Evolutionary conservation across 2,888 invertebrate genomes (phyloP).

Genomic region (Lochmaea capreae): DNA sequence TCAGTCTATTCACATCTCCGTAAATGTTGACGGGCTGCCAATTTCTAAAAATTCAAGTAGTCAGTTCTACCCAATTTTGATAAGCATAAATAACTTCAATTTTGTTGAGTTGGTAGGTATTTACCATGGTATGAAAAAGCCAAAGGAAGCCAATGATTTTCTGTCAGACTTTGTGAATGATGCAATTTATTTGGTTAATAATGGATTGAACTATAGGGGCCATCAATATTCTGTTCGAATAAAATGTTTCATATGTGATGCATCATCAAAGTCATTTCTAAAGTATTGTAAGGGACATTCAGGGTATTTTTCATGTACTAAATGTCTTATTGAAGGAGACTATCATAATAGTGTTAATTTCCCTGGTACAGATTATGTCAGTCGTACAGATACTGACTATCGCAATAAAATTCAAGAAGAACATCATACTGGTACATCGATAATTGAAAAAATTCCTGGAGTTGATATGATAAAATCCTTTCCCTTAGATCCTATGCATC

Average conservation of each 20-base stretch:
- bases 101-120: slow-evolving; percentile 32
- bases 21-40: slow-evolving; percentile 27
- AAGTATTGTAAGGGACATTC: slow-evolving; percentile 39
- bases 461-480: slow-evolving; percentile 48
- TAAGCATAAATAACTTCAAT: slow-evolving; percentile 20
- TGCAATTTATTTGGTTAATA: slow-evolving; percentile 28
- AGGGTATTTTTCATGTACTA: slow-evolving; percentile 17
- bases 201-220: slow-evolving; percentile 39
- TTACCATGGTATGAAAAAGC: slow-evolving; percentile 42
- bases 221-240: slow-evolving; percentile 33
- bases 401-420: slow-evolving; percentile 38
- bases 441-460: slow-evolving; percentile 45
- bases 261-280: slow-evolving; percentile 33
- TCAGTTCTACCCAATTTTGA: slow-evolving; percentile 30
- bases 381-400: slow-evolving; percentile 36
- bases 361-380: slow-evolving; percentile 15
- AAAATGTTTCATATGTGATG: slow-evolving; percentile 45
- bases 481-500: slow-evolving; percentile 47
- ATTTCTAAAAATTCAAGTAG: slow-evolving; percentile 31
- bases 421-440: slow-evolving; percentile 43
- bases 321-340: slow-evolving; percentile 42
- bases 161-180: slow-evolving; percentile 43
- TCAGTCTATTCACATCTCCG: background rate
- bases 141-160: slow-evolving; percentile 35
- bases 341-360: slow-evolving; percentile 41